These are phyloP conservation scores for Corbicula japonica DNA, from an alignment of 2,888 invertebrate genomes.

Conservation along the genomic window DNA sequence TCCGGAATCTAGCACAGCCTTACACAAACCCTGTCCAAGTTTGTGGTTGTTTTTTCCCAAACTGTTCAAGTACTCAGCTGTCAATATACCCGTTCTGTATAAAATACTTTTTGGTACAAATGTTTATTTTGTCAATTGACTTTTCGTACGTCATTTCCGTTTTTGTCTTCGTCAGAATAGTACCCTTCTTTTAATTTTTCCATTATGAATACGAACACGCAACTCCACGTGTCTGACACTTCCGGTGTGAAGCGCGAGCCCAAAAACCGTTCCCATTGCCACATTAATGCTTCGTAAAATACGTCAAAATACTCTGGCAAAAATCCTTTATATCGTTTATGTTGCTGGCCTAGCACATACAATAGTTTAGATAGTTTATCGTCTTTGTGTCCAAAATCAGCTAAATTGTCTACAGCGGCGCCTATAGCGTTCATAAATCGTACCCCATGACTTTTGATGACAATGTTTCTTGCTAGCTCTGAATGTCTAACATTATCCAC, in stretches of 20 bases:
- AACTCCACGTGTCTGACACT: conserved; percentile 31
- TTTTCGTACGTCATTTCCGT: too few species aligned
- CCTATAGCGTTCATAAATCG: conserved; percentile 35
- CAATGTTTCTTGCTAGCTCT: conserved; percentile 15
- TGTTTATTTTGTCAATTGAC: too few species aligned
- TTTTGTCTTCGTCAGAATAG: too few species aligned
- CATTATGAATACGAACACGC: conserved; percentile 32
- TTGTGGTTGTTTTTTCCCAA: too few species aligned
- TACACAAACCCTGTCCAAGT: too few species aligned
- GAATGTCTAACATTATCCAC: conserved; percentile 26
- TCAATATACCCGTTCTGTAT: too few species aligned
- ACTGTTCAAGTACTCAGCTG: too few species aligned
- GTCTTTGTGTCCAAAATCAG: conserved; percentile 14
- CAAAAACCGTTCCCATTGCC: conserved; percentile 29
- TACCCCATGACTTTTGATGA: conserved; percentile 28
- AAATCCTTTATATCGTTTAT: conserved; percentile 33
- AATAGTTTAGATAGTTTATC: conserved; percentile 8
- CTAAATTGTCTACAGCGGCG: conserved; percentile 36
- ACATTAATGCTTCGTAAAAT: conserved; percentile 39
- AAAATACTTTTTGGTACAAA: too few species aligned
- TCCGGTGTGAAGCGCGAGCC: conserved; percentile 18
- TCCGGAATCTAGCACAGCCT: too few species aligned
- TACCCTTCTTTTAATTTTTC: conserved; percentile 42
- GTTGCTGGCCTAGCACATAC: conserved; percentile 21
- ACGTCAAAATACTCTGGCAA: conserved; percentile 38